A percentile compares a stretch with the other conserved stretches of the same genome.
These are phyloP conservation scores for Julus scanicus DNA, from an alignment of 2,888 invertebrate species.

Conservation along the genomic window DNA sequence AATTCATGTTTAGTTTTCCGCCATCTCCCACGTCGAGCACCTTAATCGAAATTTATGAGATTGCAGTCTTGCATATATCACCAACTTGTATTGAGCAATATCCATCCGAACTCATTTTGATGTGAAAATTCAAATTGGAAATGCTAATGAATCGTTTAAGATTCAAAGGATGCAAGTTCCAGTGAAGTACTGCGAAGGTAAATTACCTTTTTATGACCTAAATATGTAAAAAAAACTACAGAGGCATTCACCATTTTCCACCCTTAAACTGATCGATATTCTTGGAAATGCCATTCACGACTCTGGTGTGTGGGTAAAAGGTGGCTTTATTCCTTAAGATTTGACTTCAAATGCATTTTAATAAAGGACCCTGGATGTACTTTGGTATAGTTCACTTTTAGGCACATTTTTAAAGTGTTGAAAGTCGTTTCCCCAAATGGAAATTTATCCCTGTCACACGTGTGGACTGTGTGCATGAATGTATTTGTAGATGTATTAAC, in stretches of 20 bases:
- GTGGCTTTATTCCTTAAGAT: neutral
- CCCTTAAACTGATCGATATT: conserved; percentile 15
- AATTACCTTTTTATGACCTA: conserved; percentile 45
- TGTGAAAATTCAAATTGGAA: conserved; percentile 32
- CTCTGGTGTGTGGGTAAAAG: neutral
- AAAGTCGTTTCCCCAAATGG: conserved; percentile 7
- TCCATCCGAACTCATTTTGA: neutral
- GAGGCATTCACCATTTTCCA: neutral
- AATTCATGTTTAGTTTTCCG: neutral
- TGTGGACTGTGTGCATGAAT: too few relatives aligned
- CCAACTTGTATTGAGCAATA: neutral
- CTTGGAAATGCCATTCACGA: conserved; percentile 9
- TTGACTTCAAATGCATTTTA: conserved; percentile 37
- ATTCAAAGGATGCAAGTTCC: conserved; percentile 27
- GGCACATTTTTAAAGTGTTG: neutral
- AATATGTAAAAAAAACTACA: conserved; percentile 32
- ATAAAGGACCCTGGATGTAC: neutral
- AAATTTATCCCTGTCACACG: neutral
- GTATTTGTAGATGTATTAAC: neutral
- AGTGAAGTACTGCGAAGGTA: conserved; percentile 44
- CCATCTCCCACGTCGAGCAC: neutral
- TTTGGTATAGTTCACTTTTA: neutral
- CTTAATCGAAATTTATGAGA: conserved; percentile 21
- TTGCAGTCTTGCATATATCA: neutral
- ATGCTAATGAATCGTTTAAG: conserved; percentile 45